Conservation (phyloP, 2,888 invertebrate genomes). For the Cetonia aurata region DNA sequence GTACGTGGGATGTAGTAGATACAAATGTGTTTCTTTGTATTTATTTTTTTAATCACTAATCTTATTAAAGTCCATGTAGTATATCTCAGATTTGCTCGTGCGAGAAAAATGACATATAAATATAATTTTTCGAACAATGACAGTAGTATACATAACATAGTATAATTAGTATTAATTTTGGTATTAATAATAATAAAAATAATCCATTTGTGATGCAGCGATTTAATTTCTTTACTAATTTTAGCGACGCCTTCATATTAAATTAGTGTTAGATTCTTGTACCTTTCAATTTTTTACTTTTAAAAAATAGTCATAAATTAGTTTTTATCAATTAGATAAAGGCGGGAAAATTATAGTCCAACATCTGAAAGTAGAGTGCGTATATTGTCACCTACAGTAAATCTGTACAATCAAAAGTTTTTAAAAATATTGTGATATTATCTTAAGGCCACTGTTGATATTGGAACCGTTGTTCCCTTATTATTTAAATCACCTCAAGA, state of each 20-base stretch:
- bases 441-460: constrained; percentile 57
- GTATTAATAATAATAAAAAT: neutral
- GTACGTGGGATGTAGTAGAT: constrained; percentile 5
- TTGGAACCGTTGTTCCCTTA: constrained; percentile 54
- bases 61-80: too few species aligned
- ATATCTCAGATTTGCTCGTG: too few species aligned
- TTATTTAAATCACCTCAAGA: constrained; percentile 52
- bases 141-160: neutral
- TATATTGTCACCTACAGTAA: constrained; percentile 50
- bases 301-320: constrained; percentile 10
- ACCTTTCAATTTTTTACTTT: neutral
- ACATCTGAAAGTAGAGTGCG: constrained; percentile 37
- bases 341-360: constrained; percentile 32
- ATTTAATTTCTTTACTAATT: neutral
- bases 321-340: constrained; percentile 13
- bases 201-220: constrained; percentile 5
- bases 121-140: neutral
- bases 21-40: neutral
- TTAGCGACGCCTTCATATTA: neutral
- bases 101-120: neutral
- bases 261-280: neutral
- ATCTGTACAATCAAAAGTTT: constrained; percentile 51
- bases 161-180: neutral
- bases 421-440: constrained; percentile 52
- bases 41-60: constrained; percentile 13